These are phyloP conservation scores for Equus quagga DNA, from an alignment of 2,113 vertebrate genomes.

Conservation along the genomic window DNA sequence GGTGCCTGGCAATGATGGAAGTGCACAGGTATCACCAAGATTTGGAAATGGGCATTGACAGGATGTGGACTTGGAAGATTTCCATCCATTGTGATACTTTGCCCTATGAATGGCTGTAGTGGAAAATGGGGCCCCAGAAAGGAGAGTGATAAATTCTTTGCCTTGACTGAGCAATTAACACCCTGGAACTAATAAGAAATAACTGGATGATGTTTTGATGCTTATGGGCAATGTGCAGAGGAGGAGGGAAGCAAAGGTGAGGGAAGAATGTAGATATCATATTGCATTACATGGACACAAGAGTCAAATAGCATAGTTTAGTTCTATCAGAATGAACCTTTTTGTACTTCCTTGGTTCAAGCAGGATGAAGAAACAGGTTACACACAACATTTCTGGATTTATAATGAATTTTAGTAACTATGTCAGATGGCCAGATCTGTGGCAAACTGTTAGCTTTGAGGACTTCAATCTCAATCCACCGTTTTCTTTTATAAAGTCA, in stretches of 20 bases:
- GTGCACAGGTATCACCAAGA: accelerated
- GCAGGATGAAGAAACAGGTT: neutral
- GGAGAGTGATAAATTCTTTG: neutral
- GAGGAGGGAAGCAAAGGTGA: neutral
- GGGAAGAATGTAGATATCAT: accelerated
- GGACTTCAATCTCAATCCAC: neutral
- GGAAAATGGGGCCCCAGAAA: neutral
- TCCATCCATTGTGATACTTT: accelerated
- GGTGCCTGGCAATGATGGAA: accelerated
- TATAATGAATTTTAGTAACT: neutral
- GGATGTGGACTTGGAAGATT: neutral
- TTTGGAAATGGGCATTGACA: accelerated
- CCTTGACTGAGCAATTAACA: neutral
- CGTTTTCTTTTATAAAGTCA: neutral
- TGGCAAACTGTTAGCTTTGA: neutral
- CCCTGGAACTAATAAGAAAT: neutral
- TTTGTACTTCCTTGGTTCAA: neutral
- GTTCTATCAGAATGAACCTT: neutral
- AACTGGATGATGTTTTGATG: neutral
- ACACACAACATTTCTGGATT: neutral
- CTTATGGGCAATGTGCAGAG: neutral
- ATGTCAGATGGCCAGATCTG: too few species aligned
- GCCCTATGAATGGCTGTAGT: neutral
- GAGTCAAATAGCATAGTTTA: too few species aligned
- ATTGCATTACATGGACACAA: neutral